Base-by-base conservation (phyloP, 2,113 vertebrate genomes). In the Vulpes vulpes region DNA sequence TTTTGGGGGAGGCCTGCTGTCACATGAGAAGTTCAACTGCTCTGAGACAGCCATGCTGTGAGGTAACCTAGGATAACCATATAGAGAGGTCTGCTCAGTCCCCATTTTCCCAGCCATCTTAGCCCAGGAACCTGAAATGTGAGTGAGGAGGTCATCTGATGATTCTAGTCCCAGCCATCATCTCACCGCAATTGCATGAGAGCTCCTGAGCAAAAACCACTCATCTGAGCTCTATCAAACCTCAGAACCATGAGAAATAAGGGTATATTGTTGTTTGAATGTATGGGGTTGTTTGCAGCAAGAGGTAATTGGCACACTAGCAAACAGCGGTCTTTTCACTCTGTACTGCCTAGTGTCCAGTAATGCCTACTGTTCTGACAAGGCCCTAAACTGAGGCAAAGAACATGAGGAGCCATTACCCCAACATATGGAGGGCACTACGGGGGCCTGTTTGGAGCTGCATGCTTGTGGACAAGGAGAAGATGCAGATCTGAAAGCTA, bases 401-500 rank as follows among this genome's bases (percentile, higher is more conserved):
- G 57, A 35, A 38, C 12, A 25, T 0, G 2, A 19, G 11, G 2
- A 5, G n/a, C 30, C n/a, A 11, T 59, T 69, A 32, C 17, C 16
- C 16, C 62, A 11, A 43, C 22, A 27, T 14, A n/a, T 8, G 11
- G 7, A 23, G 9, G 20, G 20, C 35, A 15, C 11, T 7, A 0
- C 38, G 11, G 27, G 10, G 62, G 5, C 3, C 10, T 51, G 11
- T 14, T 76, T 35, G 78, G 38, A 57, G 2, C 51, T 60, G 12
- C 25, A 15, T n/a, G 20, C 67, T 95, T 25, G 9, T 60, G 62
- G 32, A 57, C 16, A 38, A 30, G 38, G 20, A 55, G 14, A 81
- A 64, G n/a, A 49, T 49, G 25, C 35, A 38, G 35, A 59, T 11
- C 43, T 30, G 30, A n/a, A 16, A 35, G 30, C 2, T 32, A 30